Conservation (phyloP, 2,888 invertebrate genomes). For the Steinernema hermaphroditum region DNA sequence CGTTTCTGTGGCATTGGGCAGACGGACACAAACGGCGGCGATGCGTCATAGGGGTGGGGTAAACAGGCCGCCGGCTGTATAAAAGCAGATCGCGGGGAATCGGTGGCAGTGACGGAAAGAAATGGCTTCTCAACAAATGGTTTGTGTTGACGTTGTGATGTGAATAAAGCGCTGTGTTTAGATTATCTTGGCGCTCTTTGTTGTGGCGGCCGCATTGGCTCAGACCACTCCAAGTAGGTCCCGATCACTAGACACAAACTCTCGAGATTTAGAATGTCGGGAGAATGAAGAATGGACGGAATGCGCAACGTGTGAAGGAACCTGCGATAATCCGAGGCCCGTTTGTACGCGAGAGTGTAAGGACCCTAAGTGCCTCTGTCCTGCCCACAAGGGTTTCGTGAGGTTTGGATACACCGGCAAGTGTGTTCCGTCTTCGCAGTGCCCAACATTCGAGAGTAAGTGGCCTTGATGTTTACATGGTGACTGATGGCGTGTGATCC, state of each 20-base stretch:
- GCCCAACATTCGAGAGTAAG: not conserved
- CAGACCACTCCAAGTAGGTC: not conserved
- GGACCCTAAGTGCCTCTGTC: slow-evolving; percentile 30
- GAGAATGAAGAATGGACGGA: slow-evolving; percentile 27
- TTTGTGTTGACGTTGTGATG: not conserved
- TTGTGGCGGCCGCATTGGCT: not conserved
- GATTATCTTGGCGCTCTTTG: not conserved
- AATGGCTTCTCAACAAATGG: not conserved
- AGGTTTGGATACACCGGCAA: not conserved
- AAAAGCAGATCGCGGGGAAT: not conserved
- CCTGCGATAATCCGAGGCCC: slow-evolving; percentile 26
- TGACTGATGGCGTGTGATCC: not conserved
- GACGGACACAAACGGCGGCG: not conserved
- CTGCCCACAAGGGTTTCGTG: slow-evolving; percentile 26
- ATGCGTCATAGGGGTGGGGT: not conserved
- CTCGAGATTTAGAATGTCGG: not conserved
- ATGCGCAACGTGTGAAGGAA: slow-evolving; percentile 28
- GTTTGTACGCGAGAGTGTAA: slow-evolving; percentile 24
- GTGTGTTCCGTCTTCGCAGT: slow-evolving; percentile 14
- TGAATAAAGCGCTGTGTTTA: not conserved
- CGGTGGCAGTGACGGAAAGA: not conserved
- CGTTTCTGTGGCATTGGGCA: not conserved
- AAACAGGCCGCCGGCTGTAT: not conserved
- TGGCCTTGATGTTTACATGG: no score
- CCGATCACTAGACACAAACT: not conserved